Percentiles rank a stretch among this genome's conserved stretches.
These are phyloP conservation scores for Hartigia nigra DNA, from an alignment of 2,888 invertebrate species.

Conservation along the genomic window DNA sequence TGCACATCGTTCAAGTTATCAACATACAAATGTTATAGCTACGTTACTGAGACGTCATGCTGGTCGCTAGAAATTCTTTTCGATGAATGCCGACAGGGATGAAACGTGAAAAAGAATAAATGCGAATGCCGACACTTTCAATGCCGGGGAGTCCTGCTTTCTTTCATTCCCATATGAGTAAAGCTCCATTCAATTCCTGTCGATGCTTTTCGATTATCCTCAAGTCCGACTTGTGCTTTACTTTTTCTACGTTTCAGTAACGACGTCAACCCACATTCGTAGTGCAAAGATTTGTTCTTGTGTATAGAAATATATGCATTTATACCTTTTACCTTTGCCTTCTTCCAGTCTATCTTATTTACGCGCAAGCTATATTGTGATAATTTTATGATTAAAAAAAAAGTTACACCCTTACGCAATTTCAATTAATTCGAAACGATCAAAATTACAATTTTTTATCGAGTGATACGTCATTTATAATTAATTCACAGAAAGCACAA, in stretches of 20 bases:
- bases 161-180: not conserved
- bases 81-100: not conserved
- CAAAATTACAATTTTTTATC: not conserved
- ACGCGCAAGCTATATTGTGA: no score
- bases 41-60: not conserved
- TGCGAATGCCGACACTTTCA: not conserved
- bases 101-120: not conserved
- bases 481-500: not conserved
- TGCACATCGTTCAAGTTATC: not conserved
- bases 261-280: not conserved
- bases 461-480: not conserved
- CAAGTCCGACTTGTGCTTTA: not conserved
- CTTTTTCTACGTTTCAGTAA: not conserved
- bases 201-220: not conserved
- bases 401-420: no score
- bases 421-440: no score
- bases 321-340: no score
- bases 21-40: not conserved
- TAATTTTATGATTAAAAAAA: not conserved
- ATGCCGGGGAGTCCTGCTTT: not conserved
- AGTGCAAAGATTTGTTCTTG: not conserved
- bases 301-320: no score
- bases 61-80: not conserved
- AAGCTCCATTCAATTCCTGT: not conserved
- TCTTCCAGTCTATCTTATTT: no score